Evolutionary conservation across 2,888 invertebrate genomes (phyloP), one percentile per base, ranked within the genome.

Genomic region (Pollenia angustigena): DNA sequence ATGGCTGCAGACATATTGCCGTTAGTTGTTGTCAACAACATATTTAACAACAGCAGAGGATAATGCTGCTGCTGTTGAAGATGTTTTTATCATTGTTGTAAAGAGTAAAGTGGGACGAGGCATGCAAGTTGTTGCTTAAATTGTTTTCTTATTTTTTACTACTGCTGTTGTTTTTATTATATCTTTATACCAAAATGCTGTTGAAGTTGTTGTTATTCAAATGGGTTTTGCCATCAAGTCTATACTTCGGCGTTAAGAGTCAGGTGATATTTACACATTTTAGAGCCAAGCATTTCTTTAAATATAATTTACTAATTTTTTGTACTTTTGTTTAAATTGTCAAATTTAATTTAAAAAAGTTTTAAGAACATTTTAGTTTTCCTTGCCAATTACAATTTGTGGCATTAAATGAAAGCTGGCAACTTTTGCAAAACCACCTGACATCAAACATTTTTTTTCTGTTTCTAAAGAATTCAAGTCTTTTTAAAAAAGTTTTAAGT

Each of bases 241-340:
- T 71, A 23, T 56, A 54, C 60, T 82, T 32, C 18, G 50, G 60
- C 58, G 40, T 78, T 54, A 82, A 79, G 56, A 79, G 85, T 85
- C 82, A 85, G 79, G 85, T 82, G 64, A 69, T 50, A 44, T 75
- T 69, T 46, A 40, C 56, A 23, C 11, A 75, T 46, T 86, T 75
- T 62, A 56, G 50, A 69, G 71, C 56, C 50, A 76, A 72, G 42
- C 16, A 16, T n/a, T 16, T 18, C 14, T 12, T 16, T n/a, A 3
- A 1, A 48, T 14, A n/a, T 3, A 6, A 9, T 48, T 68, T 14
- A 48, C 1, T 32, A 32, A 32, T 32, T 32, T 23, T 23, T 23
- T 23, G 18, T 23, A 23, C 32, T 32, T 32, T 32, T 32, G 3
- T 32, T 4, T 32, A 32, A 32, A 32, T 32, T 32, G 3, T 32